Base-by-base conservation (phyloP, 2,113 vertebrate genomes). In the Catharus fuscescens region DNA sequence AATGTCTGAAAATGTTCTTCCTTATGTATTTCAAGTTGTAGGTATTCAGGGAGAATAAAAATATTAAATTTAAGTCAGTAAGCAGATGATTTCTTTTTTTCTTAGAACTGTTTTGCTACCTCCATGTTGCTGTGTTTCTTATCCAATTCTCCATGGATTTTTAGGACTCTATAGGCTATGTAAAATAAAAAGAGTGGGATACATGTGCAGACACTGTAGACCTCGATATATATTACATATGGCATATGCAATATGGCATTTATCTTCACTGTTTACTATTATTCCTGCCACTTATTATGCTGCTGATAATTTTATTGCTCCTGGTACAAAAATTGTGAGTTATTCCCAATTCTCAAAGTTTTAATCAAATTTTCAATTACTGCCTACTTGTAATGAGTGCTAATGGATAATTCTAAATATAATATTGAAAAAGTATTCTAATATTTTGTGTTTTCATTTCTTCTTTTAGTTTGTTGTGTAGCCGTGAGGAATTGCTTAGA, bases 401-500 rank as follows among this genome's bases (percentile, higher is more conserved):
- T 77, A 54, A 80, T 66, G 70, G 38, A 14, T 65, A 12, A 12
- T 47, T 59, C 32, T 31, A 40, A 56, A 31, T 54, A 76, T 28
- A 60, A 60, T 18, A 13, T 19, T 65, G n/a, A 72, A 38, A 87
- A 71, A 76, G 64, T 72, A 31, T 86, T 76, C 60, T 90, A 20
- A 83, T 42, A 73, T 62, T 18, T 80, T 64, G 32, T 36, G 25
- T 95, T 80, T 90, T 97, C 7, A 97, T 88, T 50, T 80, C 48
- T 92, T 91, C 85, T 95, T 94, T 73, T 95, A 99, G 99, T 99
- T 95, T 99, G 99, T 73, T 99, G 99, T 96, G 99, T 99, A 95
- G 99, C 99, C 86, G 99, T 99, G 85, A 98, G 98, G 95, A 99
- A 98, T 97, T 99, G 99, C 96, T 98, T 99, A 74, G 99, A 99